Evolutionary conservation across 2,797 vertebrate genomes (phyloP), one percentile per base, ranked within the genome.

Genomic region (Onychomys leucogaster): DNA sequence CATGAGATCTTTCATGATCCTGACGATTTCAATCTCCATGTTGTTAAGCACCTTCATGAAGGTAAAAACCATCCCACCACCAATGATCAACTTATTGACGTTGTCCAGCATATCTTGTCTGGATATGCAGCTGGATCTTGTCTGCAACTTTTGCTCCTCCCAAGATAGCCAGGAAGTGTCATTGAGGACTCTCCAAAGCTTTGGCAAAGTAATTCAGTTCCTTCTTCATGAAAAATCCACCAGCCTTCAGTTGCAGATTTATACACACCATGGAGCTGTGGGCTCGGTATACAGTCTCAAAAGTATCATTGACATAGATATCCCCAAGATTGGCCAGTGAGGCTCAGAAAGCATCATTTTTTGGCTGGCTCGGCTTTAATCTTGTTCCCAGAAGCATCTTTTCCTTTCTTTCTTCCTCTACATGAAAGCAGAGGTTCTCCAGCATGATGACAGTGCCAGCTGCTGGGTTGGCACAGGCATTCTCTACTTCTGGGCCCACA

Each of bases 221-320:
- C 97, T 99, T 99, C 99, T 99, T 99, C 99, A 99, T 99, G 94
- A 99, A 98, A 98, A 99, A 99, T 5, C 99, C 99, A 89, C 99
- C 99, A 9, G 99, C 99, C 97, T 99, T 99, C 98, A 99, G 99
- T 89, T 99, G 98, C 95, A 99, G 98, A 77, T 99, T 99, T 86
- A 99, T 99, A 86, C 99, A 99, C n/a, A 99, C 99, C 99, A 99
- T 99, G 97, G 99, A 99, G 98, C 99, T 99, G 99, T 99, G 99
- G 65, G 99, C 99, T 98, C 99, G 98, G 98, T 99, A 99, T 4
- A 99, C 99, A 2, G 99, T 99, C 93, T 99, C 99, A 19, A 99
- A 99, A 92, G 99, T 99, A 94, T 99, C 99, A 1, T 99, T 99
- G 97, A 99, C 1, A 75, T 99, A 99, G 91, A 99, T 94, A 86